Evolutionary conservation across 2,113 vertebrate genomes (phyloP).

Genomic region (Dryoscopus gambensis): DNA sequence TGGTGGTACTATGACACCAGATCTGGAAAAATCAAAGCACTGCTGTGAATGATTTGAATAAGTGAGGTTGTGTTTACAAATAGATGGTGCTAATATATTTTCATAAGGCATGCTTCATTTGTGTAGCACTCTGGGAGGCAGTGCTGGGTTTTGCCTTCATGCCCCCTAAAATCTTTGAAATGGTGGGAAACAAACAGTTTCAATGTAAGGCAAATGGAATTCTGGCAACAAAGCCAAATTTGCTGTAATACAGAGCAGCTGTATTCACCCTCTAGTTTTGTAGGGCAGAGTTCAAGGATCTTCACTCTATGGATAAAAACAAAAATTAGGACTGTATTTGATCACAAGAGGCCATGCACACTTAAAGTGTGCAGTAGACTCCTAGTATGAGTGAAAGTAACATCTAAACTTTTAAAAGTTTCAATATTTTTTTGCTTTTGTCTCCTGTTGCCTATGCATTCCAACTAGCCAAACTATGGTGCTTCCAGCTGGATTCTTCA

Average conservation of each 20-base stretch:
- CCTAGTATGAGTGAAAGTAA: not conserved
- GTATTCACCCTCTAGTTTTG: slow-evolving; percentile 6
- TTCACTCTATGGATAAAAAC: not conserved
- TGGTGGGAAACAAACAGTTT: not conserved
- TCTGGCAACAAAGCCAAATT: not conserved
- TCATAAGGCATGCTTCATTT: not conserved
- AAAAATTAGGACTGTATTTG: not conserved
- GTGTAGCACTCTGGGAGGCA: not conserved
- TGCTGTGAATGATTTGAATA: not conserved
- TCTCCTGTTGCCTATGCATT: not conserved
- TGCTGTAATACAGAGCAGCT: slow-evolving; percentile 11
- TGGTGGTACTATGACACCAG: not conserved
- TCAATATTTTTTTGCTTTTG: not conserved
- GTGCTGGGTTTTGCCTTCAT: not conserved
- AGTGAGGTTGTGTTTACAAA: not conserved
- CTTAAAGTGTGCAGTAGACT: rapidly evolving
- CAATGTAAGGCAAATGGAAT: slow-evolving; percentile 40
- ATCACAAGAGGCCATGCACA: rapidly evolving
- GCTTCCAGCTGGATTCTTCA: not conserved
- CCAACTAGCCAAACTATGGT: not conserved
- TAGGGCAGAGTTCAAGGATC: not conserved
- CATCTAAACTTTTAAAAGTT: not conserved
- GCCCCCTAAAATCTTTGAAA: slow-evolving; percentile 7
- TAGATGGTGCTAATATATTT: not conserved
- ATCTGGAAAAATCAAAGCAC: not conserved